Evolutionary conservation across 2,888 invertebrate species (phyloP), one percentile per base, ranked within the genome.

Genomic region (Trachelus tabidus): DNA sequence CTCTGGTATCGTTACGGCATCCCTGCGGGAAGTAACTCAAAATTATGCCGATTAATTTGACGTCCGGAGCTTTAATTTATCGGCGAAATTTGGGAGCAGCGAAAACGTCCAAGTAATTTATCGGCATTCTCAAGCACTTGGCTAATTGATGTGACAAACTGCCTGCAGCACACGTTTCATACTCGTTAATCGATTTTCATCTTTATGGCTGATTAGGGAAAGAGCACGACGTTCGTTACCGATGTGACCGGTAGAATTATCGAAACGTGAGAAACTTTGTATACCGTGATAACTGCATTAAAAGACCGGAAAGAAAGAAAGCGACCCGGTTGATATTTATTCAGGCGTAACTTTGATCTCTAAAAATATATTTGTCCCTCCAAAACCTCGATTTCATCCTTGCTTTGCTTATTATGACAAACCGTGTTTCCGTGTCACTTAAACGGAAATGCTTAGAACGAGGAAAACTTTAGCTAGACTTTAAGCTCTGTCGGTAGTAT

Each of bases 41-140:
- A 71, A 71, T 71, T 79, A 81, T 81, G 82, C 85, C 85, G 85
- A 85, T 84, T 85, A 85, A 85, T 85, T 81, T 82, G 69, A 84
- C 78, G 85, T 83, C 82, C 82, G 83, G 11, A 76, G 75, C 77
- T 82, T 78, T 85, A 82, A 86, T 85, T 85, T 81, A 75, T 81
- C 71, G 74, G 80, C 76, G 34, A 71, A 71, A 31, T 34, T 12
- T 78, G 76, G 76, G 79, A 79, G 83, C 84, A 84, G 73, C 37
- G 73, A 73, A 68, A 75, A 75, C 73, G 73, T 73, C 31, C 73
- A 37, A 75, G 68, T 30, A 34, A 34, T 34, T 34, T 34, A 34
- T 34, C 34, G 34, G 34, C 1, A 37, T 73, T 73, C 73, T 68
- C 68, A 75, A 73, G 33, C 37, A 40, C 73, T 73, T 30, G 75